Conservation (phyloP, 2,888 invertebrate species). For the Lapara coniferarum region DNA sequence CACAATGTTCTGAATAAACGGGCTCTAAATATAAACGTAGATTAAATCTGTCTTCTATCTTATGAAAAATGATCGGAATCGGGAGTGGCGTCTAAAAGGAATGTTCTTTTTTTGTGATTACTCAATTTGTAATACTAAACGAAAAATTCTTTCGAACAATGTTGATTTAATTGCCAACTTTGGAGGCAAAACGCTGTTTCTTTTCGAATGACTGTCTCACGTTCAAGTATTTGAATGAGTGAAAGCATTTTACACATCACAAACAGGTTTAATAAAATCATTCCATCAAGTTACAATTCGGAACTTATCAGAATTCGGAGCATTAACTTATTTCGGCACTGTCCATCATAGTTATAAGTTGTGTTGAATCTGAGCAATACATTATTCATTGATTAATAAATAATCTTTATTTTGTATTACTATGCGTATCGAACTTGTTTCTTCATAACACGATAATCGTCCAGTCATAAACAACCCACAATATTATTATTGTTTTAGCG, state of each 20-base stretch:
- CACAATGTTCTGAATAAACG: neutral
- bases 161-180: conserved; percentile 6
- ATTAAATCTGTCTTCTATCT: neutral
- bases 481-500: neutral
- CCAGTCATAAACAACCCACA: neutral
- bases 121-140: neutral
- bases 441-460: neutral
- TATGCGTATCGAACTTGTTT: neutral
- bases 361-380: neutral
- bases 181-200: neutral
- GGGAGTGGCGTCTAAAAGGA: neutral
- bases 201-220: conserved; percentile 2
- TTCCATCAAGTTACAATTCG: conserved; percentile 47
- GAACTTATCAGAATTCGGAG: conserved; percentile 46
- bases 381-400: neutral
- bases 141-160: neutral
- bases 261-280: conserved; percentile 56
- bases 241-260: conserved; percentile 48
- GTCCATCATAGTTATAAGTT: conserved; percentile 22
- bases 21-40: neutral
- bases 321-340: conserved; percentile 41
- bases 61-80: neutral
- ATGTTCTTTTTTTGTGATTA: neutral
- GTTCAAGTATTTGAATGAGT: neutral
- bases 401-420: neutral